phyloP scores from a whole-genome alignment of 1,140 invertebrate species.

The Phortica variegata region DNA sequence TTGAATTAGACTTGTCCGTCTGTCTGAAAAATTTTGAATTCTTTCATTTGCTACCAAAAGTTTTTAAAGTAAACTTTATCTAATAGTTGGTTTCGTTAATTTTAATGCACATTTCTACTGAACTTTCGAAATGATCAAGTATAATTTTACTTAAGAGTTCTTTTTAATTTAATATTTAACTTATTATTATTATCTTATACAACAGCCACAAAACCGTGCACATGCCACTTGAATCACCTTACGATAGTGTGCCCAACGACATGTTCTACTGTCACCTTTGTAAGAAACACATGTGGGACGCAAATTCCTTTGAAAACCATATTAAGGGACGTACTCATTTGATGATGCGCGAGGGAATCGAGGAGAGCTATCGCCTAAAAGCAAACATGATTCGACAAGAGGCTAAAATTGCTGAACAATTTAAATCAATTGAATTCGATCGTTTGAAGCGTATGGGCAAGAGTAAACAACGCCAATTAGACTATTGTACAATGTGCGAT shows the following conservation, averaged over 20 bases:
- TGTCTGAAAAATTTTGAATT: too few relatives aligned
- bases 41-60: too few relatives aligned
- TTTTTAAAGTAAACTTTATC: not conserved
- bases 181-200: too few relatives aligned
- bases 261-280: constrained; percentile 65
- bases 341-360: constrained; percentile 76
- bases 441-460: constrained; percentile 72
- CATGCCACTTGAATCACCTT: constrained; percentile 58
- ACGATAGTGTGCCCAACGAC: constrained; percentile 56
- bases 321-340: constrained; percentile 66
- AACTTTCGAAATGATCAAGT: too few relatives aligned
- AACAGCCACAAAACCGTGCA: too few relatives aligned
- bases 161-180: too few relatives aligned
- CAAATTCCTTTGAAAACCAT: constrained; percentile 79
- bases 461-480: constrained; percentile 58
- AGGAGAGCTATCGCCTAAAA: constrained; percentile 77
- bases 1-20: too few relatives aligned
- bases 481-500: constrained; percentile 83
- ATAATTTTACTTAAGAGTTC: too few relatives aligned
- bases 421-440: constrained; percentile 65
- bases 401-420: constrained; percentile 70
- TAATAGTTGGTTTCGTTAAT: not conserved
- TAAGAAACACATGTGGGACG: constrained; percentile 82
- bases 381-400: constrained; percentile 79
- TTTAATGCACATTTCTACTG: too few relatives aligned